Evolutionary conservation across 2,888 invertebrate species (phyloP), one percentile per base, ranked within the genome.

Genomic region (Zaprionus lineosus): DNA sequence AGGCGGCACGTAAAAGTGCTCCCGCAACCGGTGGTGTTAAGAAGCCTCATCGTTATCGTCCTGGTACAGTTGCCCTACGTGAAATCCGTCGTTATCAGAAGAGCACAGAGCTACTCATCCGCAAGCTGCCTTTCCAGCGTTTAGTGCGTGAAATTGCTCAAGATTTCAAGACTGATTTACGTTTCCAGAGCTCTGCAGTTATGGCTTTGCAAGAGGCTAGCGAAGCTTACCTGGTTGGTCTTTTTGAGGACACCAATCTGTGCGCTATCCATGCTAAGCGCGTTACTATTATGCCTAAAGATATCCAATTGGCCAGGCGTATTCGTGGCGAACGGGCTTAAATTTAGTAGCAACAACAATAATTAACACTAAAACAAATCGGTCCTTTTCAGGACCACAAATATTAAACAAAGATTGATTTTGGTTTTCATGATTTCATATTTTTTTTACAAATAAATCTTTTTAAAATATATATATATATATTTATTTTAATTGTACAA

Each of bases 201-300:
- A 56, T 60, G 56, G 53, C 58, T 15, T 40, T 55, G 50, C 67
- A 46, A 6, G 52, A 58, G 28, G 58, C 58, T 12, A 52, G 44
- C n/a, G 58, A 58, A 46, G 58, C 52, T 15, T 58, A 48, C 15
- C 26, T 56, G 34, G 56, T 55, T 18, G 56, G 56, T 9, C 36
- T 48, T 4, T 56, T 48, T 14, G 56, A 56, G 41, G 56, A 47
- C 5, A 56, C 52, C 2, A 59, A 59, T 21, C 37, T 82, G 81
- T 62, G 98, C 91, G 97, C 97, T 77, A 97, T 98, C 90, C 98
- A 98, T 89, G 97, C 97, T 83, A 97, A 97, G 91, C 94, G 97
- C 87, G 97, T 98, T 59, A 97, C 97, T 72, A 97, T 98, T 91
- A 97, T 97, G 97, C 97, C 97, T 83, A 98, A 97, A 91, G 97